Percentiles rank a stretch among this genome's conserved stretches.
Conservation (phyloP, 2,888 invertebrate genomes). For the Athalia rosae region DNA sequence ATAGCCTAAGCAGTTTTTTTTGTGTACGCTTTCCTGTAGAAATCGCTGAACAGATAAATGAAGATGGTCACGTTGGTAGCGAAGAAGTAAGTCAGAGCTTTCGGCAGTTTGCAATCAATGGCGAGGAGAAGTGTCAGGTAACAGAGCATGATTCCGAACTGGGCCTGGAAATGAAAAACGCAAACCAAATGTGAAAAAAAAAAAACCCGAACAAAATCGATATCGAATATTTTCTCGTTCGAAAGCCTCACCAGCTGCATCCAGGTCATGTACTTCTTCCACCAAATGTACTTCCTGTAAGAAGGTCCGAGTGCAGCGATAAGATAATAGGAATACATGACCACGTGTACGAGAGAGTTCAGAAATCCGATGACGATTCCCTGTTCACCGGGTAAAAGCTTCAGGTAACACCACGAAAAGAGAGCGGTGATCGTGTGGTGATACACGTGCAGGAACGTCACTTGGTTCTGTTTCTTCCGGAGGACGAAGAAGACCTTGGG, state of each 20-base stretch:
- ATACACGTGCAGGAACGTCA: conserved; percentile 78
- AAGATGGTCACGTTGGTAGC: conserved; percentile 76
- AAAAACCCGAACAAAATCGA: neutral
- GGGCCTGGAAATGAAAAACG: conserved; percentile 75
- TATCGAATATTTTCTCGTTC: neutral
- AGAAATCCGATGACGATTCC: conserved; percentile 82
- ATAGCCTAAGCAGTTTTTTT: conserved; percentile 63
- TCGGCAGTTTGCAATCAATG: conserved; percentile 77
- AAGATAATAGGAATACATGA: conserved; percentile 90
- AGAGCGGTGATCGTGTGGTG: conserved; percentile 75
- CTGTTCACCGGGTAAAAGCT: conserved; percentile 79
- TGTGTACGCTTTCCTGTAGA: conserved; percentile 77
- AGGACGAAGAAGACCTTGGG: conserved; percentile 76
- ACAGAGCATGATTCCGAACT: conserved; percentile 81
- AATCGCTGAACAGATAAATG: conserved; percentile 77
- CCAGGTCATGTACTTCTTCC: conserved; percentile 89
- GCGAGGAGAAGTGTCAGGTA: conserved; percentile 77
- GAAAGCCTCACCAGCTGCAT: conserved; percentile 81
- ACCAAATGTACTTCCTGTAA: conserved; percentile 85
- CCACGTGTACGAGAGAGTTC: conserved; percentile 85
- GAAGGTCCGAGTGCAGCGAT: conserved; percentile 85
- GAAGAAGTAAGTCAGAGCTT: conserved; percentile 77
- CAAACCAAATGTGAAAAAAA: neutral
- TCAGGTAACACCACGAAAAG: conserved; percentile 74
- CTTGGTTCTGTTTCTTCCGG: conserved; percentile 77